Evolutionary conservation across 23 tunicate species (phyloP), one percentile per base, ranked within the genome.

Genomic region (Clavelina lepadiformis): DNA sequence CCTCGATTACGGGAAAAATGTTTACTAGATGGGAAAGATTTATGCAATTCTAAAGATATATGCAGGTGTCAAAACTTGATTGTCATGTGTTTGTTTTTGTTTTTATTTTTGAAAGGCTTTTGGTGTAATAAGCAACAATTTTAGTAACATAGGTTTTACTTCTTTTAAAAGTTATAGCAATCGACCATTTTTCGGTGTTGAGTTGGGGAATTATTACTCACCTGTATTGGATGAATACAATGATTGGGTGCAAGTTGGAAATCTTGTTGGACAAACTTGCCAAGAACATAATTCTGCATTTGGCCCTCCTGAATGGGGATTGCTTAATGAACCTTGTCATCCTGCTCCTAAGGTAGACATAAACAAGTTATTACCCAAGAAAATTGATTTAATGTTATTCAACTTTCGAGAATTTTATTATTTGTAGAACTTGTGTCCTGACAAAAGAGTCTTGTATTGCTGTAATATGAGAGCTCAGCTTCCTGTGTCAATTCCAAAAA

Each of bases 251-350:
- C 88, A 81, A 47, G 68, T 82, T 45, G 89, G 89, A 32, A 27
- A 56, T 31, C 28, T n/a, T 1, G 35, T 45, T 30, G 75, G 89
- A 32, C 80, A 73, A 35, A 65, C 80, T 1, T 82, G 89, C 34
- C 53, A 55, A 41, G 61, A 56, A 19, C 75, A 65, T 33, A 82
- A 73, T 46, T 51, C 33, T 23, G 26, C 31, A 44, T 49, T 26
- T 44, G 80, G 89, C 4, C 75, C 89, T 5, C 89, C 89, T 0
- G 35, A 35, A 36, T 82, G 89, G 89, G 89, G 89, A 2, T 21
- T 53, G 7, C 20, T 29, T 26, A 35, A 35, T 18, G 61, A 41
- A 1, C 20, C 8, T 30, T 51, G 59, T 49, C 3, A 4, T 49
- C 24, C 24, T 25, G 22, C 2, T 2, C 3, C 27, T 49, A 4